A percentile compares a stretch with the other conserved stretches of the same genome.
Conservation (phyloP, 92 coral and sea anemone genomes). For the Diadumene lineata region DNA sequence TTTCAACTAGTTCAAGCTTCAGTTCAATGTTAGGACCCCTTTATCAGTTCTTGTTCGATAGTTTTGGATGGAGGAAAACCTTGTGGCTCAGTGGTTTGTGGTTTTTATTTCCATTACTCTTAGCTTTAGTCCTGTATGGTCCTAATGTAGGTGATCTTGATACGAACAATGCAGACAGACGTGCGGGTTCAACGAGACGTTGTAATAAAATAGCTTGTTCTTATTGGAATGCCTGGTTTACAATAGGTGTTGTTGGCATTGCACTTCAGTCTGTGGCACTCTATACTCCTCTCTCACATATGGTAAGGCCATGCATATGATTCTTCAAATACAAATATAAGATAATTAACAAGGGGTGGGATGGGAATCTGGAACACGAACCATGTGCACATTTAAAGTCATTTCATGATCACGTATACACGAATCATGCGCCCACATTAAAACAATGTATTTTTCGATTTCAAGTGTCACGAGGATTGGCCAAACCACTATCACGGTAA, state of each 20-base stretch:
- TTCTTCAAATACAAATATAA: no score
- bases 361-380: no score
- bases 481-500: no score
- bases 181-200: conserved; percentile 8
- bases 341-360: no score
- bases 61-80: conserved; percentile 56
- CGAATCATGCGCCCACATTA: no score
- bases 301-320: conserved; percentile 61
- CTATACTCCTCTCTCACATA: conserved; percentile 50
- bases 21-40: conserved; percentile 58
- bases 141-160: conserved; percentile 23
- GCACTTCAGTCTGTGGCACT: conserved; percentile 39
- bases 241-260: conserved; percentile 14
- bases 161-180: neutral
- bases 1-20: conserved; percentile 55
- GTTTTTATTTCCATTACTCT: conserved; percentile 15
- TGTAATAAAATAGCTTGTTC: neutral
- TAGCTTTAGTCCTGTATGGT: conserved; percentile 37
- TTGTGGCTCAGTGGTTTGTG: conserved; percentile 53
- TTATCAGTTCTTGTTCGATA: conserved; percentile 46
- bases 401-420: no score
- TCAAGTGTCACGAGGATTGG: no score
- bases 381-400: no score
- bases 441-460: no score
- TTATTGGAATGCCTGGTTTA: conserved; percentile 16